These are phyloP conservation scores for Folsomia manolachei DNA, from an alignment of 2,888 invertebrate genomes.

Conservation along the genomic window DNA sequence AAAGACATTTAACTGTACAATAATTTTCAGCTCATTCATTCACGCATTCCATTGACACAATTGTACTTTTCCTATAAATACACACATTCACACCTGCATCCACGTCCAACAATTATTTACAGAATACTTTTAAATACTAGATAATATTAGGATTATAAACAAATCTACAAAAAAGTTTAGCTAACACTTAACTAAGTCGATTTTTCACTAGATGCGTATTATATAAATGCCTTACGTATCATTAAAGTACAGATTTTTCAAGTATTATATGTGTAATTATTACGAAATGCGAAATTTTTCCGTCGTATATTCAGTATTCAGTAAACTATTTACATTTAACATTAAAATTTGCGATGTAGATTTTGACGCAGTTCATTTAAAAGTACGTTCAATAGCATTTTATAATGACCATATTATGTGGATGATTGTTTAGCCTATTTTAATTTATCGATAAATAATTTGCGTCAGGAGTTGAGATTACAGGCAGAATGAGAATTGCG, in stretches of 20 bases:
- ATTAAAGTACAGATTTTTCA: conserved; percentile 1
- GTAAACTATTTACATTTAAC: background rate
- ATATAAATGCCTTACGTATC: too few relatives aligned
- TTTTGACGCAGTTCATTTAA: background rate
- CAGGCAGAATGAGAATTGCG: conserved; percentile 10
- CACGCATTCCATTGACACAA: background rate
- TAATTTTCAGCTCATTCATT: background rate
- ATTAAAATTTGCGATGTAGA: background rate
- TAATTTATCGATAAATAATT: background rate
- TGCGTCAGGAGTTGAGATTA: background rate
- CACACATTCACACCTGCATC: background rate
- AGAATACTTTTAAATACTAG: too few relatives aligned
- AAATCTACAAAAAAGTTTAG: too few relatives aligned
- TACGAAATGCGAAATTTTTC: conserved; percentile 10
- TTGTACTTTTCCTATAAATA: background rate
- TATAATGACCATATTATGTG: background rate
- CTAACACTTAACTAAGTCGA: too few relatives aligned
- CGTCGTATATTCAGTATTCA: background rate
- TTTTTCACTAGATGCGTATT: too few relatives aligned
- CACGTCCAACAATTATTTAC: too few relatives aligned
- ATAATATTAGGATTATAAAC: too few relatives aligned
- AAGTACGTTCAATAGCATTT: background rate
- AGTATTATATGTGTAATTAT: conserved; percentile 4
- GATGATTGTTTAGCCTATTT: background rate
- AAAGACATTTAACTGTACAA: too few relatives aligned